These are phyloP conservation scores for Toxotes chatareus DNA, from an alignment of 2,113 vertebrate species.

Conservation along the genomic window DNA sequence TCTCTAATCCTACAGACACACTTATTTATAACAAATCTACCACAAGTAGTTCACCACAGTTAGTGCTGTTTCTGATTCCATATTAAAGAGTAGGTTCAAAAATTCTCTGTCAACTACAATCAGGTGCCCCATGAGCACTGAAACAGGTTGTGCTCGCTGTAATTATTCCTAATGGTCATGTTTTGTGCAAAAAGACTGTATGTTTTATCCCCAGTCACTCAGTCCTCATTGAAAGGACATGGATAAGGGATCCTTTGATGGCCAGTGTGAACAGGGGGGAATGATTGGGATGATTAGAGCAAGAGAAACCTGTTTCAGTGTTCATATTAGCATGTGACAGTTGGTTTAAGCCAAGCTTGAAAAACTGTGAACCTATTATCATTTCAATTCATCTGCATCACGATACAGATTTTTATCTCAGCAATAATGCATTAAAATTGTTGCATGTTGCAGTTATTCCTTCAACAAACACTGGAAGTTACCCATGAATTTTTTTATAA, in stretches of 20 bases:
- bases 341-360: neutral
- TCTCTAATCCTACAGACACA: neutral
- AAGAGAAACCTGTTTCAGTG: neutral
- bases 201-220: neutral
- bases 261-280: neutral
- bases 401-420: too few relatives aligned
- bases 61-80: neutral
- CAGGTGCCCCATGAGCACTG: neutral
- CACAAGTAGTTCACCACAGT: neutral
- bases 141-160: neutral
- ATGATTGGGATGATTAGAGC: neutral
- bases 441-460: neutral
- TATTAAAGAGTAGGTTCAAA: neutral
- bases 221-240: neutral
- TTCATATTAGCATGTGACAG: neutral
- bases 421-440: neutral
- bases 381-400: neutral
- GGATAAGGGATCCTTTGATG: neutral
- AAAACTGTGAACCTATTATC: neutral
- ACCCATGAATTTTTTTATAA: neutral
- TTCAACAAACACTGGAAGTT: neutral
- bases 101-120: neutral
- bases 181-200: neutral
- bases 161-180: neutral
- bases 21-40: conserved; percentile 5